Percentiles rank a stretch among this genome's conserved stretches.
Conservation (phyloP, 2,797 vertebrate genomes). For the Falco biarmicus region DNA sequence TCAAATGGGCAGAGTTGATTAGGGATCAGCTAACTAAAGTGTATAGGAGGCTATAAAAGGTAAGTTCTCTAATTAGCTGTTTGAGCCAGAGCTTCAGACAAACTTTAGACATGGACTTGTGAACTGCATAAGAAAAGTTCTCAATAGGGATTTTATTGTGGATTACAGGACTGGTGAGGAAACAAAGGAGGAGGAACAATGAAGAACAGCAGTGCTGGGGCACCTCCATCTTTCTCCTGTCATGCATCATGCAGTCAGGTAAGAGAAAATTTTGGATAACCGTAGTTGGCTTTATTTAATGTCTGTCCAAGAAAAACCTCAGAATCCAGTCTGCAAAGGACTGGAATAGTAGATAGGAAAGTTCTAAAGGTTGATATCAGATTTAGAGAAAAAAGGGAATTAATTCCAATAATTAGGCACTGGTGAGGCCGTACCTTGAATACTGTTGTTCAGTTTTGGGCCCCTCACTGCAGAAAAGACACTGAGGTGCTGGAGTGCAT, state of each 20-base stretch:
- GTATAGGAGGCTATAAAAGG: not conserved
- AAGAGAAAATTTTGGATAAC: not conserved
- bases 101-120: not conserved
- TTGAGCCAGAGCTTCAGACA: constrained; percentile 12
- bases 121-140: not conserved
- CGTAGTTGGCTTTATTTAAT: not conserved
- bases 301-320: not conserved
- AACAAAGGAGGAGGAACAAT: not conserved
- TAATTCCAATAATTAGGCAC: not conserved
- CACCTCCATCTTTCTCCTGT: not conserved
- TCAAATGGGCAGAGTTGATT: constrained; percentile 24
- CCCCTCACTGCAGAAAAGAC: not conserved
- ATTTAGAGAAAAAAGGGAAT: not conserved
- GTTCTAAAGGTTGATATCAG: not conserved
- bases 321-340: not conserved
- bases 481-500: not conserved
- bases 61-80: constrained; percentile 23
- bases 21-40: not conserved
- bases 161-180: not conserved
- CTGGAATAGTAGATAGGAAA: not conserved
- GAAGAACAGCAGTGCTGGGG: not conserved
- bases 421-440: not conserved
- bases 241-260: not conserved
- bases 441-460: not conserved
- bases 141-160: not conserved